Evolutionary conservation across 2,113 vertebrate species (phyloP), one percentile per base, ranked within the genome.

Genomic region (Pluvialis apricaria): DNA sequence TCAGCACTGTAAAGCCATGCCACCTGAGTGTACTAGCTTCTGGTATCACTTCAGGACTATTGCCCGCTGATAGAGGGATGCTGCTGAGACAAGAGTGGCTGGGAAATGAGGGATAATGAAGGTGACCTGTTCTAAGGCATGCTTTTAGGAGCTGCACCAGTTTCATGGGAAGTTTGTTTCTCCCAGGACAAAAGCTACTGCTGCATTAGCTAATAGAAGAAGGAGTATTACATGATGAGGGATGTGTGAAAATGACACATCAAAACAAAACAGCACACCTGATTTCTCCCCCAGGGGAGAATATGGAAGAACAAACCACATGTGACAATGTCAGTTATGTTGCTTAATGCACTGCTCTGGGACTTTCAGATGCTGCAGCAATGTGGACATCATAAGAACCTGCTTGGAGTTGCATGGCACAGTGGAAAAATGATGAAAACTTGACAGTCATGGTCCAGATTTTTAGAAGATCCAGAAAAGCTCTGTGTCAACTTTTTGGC

Each of bases 181-280:
- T 89, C 57, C 49, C 77, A 94, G 58, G 78, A 96, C 73, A 82
- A 87, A 94, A 91, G 49, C 61, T 79, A 13, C 49, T 65, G 31
- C n/a, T 36, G 65, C 2, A 6, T 84, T 96, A 79, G 91, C 91
- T 92, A 94, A 91, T 89, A 94, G 40, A 57, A 83, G 81, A 65
- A 90, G 58, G 70, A 85, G 57, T 66, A 54, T 68, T 91, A 61
- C 54, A 20, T 18, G 86, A 82, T 92, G 91, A 95, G 85, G 66
- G 88, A 90, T 92, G 49, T 85, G 80, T 82, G 73, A 92, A 96
- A 95, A 95, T 62, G 81, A 92, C 78, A 89, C 32, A 31, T 73
- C 54, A 60, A 87, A 92, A 66, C 66, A 91, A 95, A 79, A 66
- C 38, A 91, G 61, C 70, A 91, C 73, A 7, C 73, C 89, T n/a